Conservation (phyloP, 2,888 invertebrate species). For the Scotopteryx bipunctaria region DNA sequence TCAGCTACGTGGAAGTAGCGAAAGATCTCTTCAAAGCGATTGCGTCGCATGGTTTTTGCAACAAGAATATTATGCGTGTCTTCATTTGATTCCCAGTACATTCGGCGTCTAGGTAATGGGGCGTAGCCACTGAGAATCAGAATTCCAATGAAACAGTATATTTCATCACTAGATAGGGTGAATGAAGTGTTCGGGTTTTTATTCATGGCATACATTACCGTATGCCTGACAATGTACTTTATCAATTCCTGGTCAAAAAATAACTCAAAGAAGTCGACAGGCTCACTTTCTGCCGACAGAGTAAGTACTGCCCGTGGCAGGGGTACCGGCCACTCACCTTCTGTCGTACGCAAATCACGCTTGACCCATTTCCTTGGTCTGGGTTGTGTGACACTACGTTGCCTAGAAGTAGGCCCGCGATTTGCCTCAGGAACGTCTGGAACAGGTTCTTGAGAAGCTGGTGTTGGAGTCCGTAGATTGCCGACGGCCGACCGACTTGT, state of each 20-base stretch:
- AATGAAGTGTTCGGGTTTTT: slow-evolving; percentile 1
- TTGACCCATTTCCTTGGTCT: slow-evolving; percentile 1
- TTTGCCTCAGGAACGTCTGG: too few species aligned
- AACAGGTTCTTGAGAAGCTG: too few species aligned
- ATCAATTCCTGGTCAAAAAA: slow-evolving; percentile 15
- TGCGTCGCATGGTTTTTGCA: slow-evolving; percentile 28
- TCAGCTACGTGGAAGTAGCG: slow-evolving; percentile 42
- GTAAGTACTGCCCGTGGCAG: slow-evolving; percentile 9
- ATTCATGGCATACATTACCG: slow-evolving; percentile 14
- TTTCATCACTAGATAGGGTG: slow-evolving; percentile 13
- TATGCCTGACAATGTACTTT: slow-evolving; percentile 1
- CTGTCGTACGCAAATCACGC: neutral
- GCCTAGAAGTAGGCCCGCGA: too few species aligned
- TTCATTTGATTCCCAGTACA: slow-evolving; percentile 39
- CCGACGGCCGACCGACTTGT: too few species aligned
- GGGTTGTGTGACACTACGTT: neutral
- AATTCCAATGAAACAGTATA: slow-evolving; percentile 36
- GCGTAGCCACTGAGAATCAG: slow-evolving; percentile 44
- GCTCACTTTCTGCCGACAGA: slow-evolving; percentile 3
- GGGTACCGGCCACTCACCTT: neutral
- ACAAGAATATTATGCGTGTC: slow-evolving; percentile 42
- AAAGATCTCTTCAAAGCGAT: slow-evolving; percentile 44
- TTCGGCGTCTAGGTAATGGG: slow-evolving; percentile 37
- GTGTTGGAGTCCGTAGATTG: too few species aligned
- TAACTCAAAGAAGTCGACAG: slow-evolving; percentile 11